Evolutionary conservation across 2,113 vertebrate genomes (phyloP).

Genomic region (Otus sunia): DNA sequence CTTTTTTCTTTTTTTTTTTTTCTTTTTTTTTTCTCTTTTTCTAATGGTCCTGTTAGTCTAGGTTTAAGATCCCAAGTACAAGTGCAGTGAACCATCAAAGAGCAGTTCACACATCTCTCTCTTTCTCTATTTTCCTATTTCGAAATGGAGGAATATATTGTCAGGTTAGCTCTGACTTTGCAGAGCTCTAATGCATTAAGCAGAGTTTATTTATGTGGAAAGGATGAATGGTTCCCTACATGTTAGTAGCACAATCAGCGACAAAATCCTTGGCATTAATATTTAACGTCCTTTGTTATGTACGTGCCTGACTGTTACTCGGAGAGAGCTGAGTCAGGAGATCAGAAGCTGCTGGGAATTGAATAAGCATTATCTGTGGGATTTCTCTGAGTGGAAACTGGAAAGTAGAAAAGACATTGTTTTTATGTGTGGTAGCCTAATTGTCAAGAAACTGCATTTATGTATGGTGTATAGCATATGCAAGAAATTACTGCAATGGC

Average conservation of each 20-base stretch:
- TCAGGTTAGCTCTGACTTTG: neutral
- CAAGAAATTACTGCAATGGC: neutral
- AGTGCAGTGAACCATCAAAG: neutral
- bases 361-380: constrained; percentile 34
- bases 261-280: constrained; percentile 50
- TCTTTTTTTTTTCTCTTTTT: rapidly evolving
- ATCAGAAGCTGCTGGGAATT: constrained; percentile 23
- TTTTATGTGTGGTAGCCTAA: neutral
- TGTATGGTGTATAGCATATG: neutral
- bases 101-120: neutral
- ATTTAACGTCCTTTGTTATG: constrained; percentile 59
- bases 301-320: constrained; percentile 6
- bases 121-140: neutral
- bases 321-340: constrained; percentile 34
- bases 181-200: constrained; percentile 6
- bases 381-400: neutral
- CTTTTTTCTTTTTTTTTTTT: neutral
- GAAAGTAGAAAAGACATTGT: neutral
- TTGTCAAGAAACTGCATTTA: neutral
- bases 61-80: neutral
- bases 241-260: constrained; percentile 26
- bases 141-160: neutral
- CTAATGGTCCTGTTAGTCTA: neutral
- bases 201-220: constrained; percentile 51
- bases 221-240: constrained; percentile 24